A percentile compares a stretch with the other conserved stretches of the same genome.
Evolutionary conservation across 64 coral and sea anemone species (phyloP).

Genomic region (Montipora sp.): DNA sequence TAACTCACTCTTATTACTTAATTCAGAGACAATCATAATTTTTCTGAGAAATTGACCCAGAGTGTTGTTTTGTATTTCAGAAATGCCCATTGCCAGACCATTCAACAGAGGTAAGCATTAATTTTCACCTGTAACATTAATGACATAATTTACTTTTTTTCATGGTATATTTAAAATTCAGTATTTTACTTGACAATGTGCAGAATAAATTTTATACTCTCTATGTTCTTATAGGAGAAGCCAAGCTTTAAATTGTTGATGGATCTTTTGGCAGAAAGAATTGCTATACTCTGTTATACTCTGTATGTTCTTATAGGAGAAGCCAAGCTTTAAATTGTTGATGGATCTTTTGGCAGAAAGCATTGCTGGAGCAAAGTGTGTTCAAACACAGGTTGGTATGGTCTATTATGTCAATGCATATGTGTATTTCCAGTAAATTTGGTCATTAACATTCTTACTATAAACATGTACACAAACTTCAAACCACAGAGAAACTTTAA

Average conservation of each 20-base stretch:
- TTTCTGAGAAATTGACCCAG: background rate
- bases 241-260: constrained; percentile 32
- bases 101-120: constrained; percentile 23
- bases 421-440: too few species aligned
- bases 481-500: background rate
- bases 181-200: too few species aligned
- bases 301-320: constrained; percentile 11
- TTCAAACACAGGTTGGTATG: constrained; percentile 62
- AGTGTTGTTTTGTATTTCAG: background rate
- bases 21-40: too few species aligned
- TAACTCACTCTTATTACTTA: too few species aligned
- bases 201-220: background rate
- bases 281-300: constrained; percentile 5
- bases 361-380: constrained; percentile 47
- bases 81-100: constrained; percentile 21
- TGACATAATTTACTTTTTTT: too few species aligned
- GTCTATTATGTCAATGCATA: background rate
- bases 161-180: too few species aligned
- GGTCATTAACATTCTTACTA: too few species aligned
- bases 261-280: constrained; percentile 49
- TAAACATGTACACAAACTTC: too few species aligned
- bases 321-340: constrained; percentile 30
- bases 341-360: constrained; percentile 49
- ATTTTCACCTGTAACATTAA: background rate
- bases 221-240: background rate